phyloP scores from a whole-genome alignment of 2,113 vertebrate species.

The Laticauda laticaudata region DNA sequence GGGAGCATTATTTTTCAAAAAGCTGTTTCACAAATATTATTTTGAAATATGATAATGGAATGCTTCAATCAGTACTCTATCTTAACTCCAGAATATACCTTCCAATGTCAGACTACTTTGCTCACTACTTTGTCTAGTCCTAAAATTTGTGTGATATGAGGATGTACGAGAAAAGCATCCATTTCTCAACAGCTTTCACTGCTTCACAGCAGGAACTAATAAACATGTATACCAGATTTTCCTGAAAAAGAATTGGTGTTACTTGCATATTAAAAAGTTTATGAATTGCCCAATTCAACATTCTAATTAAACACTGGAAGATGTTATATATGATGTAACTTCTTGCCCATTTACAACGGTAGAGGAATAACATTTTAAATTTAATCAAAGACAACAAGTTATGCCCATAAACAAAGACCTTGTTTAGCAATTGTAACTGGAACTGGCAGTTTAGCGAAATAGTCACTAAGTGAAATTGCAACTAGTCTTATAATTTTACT shows the following conservation, averaged over 20 bases:
- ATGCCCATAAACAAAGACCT: background rate
- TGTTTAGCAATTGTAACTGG: background rate
- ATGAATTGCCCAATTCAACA: background rate
- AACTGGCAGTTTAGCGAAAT: background rate
- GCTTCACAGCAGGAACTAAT: background rate
- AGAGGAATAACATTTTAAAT: background rate
- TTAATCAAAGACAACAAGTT: background rate
- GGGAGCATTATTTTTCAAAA: background rate
- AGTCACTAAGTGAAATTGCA: background rate
- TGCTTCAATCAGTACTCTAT: background rate
- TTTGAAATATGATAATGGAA: background rate
- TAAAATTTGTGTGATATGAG: background rate
- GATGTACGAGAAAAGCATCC: background rate
- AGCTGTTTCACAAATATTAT: background rate
- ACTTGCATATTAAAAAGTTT: background rate
- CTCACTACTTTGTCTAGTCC: background rate
- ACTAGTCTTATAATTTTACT: background rate
- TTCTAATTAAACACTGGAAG: background rate
- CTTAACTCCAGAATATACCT: background rate
- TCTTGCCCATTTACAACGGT: background rate
- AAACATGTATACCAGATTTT: background rate
- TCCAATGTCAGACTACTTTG: background rate
- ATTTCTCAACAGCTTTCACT: background rate
- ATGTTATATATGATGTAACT: background rate
- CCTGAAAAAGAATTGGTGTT: background rate